Percentiles rank a stretch among this genome's conserved stretches.
phyloP scores from a whole-genome alignment of 1,140 invertebrate genomes.

The Apis laboriosa region DNA sequence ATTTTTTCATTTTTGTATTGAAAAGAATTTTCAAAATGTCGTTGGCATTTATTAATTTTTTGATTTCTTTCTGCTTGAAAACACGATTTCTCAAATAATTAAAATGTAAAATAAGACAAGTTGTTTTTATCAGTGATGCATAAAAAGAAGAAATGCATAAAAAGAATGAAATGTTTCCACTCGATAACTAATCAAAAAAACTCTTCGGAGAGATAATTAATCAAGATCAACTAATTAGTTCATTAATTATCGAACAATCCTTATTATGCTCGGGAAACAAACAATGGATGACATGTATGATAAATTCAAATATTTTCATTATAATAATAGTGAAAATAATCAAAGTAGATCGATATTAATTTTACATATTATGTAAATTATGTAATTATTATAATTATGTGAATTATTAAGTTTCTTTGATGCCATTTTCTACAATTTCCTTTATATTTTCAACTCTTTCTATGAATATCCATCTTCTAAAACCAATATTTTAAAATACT shows the following conservation, averaged over 20 bases:
- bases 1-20: too few relatives aligned
- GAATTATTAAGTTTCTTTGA: neutral
- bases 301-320: neutral
- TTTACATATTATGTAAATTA: too few relatives aligned
- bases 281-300: too few relatives aligned
- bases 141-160: too few relatives aligned
- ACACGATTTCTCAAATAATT: too few relatives aligned
- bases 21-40: too few relatives aligned
- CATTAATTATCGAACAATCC: neutral
- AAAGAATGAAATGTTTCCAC: neutral
- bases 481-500: too few relatives aligned
- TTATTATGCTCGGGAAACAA: neutral
- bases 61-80: too few relatives aligned
- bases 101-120: too few relatives aligned
- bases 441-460: neutral
- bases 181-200: neutral
- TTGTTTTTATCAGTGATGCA: neutral
- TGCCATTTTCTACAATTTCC: too few relatives aligned
- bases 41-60: too few relatives aligned
- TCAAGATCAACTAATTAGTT: neutral
- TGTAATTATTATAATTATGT: too few relatives aligned
- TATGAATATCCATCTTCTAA: neutral
- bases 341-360: neutral
- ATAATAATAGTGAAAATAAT: neutral
- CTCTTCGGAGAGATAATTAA: neutral